Base-by-base conservation (phyloP, 2,797 vertebrate species). In the Onychomys torridus region DNA sequence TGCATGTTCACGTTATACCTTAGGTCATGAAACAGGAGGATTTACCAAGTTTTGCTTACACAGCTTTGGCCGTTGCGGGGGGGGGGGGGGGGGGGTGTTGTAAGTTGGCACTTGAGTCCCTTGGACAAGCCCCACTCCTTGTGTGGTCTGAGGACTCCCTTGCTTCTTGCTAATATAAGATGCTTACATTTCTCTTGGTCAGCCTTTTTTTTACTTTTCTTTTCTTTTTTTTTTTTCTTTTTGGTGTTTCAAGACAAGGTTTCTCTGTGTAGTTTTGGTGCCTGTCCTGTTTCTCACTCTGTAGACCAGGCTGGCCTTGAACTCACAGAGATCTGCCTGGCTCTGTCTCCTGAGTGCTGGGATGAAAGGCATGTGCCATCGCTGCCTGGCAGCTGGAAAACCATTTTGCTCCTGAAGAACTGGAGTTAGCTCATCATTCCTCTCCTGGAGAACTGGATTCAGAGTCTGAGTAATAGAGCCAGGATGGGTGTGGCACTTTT, bases 91-190 rank as follows among this genome's bases (percentile, higher is more conserved):
- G 49, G 59, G 29, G 27, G 19, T 4, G 65, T 55, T 85, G 61
- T 14, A 4, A 16, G 43, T 23, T 12, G 59, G 21, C 19, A 0
- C 16, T 0, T 21, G 29, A 0, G 55, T 43, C 40, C 78, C 76
- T n/a, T 2, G 1, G 75, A 52, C 5, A 0, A 25, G 6, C 4
- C 32, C 32, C 27, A 25, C 1, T 27, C 46, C 27, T 32, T 8
- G 0, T 2, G 37, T 37, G 11, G 27, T 13, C 2, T 14, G 19
- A 87, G 11, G 2, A 4, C 21, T 21, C n/a, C 2, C 59, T 93
- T 59, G 6, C n/a, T 23, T 57, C 43, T 34, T 82, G 82, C 49
- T 57, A 5, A 29, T 6, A 69, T 8, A 8, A 17, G 29, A 12
- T 17, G 23, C n/a, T 32, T 49, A 0, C 13, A 0, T 46, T 81